These are phyloP conservation scores for Terrapene triunguis DNA, from an alignment of 2,113 vertebrate species.

Conservation along the genomic window DNA sequence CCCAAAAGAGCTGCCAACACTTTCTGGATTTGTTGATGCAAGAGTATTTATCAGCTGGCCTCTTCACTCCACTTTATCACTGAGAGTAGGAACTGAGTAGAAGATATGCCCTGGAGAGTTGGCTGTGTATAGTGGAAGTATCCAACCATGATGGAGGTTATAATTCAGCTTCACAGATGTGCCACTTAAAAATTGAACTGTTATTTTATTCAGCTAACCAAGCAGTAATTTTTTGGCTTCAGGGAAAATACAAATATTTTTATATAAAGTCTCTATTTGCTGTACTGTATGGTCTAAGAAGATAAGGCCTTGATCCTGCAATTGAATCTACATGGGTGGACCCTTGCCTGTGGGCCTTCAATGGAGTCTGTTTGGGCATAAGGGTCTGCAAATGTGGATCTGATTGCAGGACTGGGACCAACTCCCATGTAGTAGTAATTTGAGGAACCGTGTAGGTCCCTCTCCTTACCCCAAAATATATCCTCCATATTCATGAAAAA, in stretches of 20 bases:
- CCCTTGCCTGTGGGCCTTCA: background rate
- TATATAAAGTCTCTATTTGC: background rate
- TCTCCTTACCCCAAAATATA: background rate
- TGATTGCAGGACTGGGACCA: background rate
- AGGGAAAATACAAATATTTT: background rate
- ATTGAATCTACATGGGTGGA: background rate
- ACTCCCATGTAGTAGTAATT: background rate
- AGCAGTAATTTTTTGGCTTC: background rate
- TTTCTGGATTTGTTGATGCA: background rate
- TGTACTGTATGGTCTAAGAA: background rate
- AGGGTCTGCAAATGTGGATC: background rate
- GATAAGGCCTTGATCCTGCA: background rate
- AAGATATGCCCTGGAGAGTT: background rate
- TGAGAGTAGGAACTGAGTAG: background rate
- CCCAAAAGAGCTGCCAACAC: rapidly evolving
- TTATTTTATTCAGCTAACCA: background rate
- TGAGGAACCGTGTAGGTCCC: background rate
- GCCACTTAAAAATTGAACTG: background rate
- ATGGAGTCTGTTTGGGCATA: background rate
- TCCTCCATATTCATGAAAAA: background rate
- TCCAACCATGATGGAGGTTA: background rate
- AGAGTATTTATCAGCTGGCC: background rate
- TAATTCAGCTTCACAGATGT: background rate
- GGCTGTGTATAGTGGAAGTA: background rate
- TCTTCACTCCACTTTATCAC: background rate